Base-by-base conservation (phyloP, 2,888 invertebrate genomes). In the Vesta saturnalis region DNA sequence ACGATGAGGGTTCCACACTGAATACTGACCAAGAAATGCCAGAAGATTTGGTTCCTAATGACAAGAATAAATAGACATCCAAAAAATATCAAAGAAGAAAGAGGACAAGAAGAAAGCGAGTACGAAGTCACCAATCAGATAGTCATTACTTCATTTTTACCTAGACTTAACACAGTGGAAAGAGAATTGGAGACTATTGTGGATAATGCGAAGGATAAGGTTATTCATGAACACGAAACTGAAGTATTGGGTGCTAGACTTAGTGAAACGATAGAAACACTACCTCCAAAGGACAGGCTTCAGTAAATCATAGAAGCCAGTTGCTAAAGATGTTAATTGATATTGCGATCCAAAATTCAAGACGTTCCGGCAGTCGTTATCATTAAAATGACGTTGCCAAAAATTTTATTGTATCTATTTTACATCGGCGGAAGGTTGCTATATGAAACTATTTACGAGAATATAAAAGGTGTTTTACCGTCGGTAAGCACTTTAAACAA, bases 111-210 rank as follows among this genome's bases (percentile, higher is more conserved):
- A 59, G 46, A 47, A 59, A 59, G 46, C 43, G 59, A 12, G 59
- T 43, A 30, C 12, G 46, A 59, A 46, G 46, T 59, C 14, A 46
- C 59, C 19, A 46, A 59, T 46, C 43, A 59, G 46, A 18, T 5
- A n/a, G n/a, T n/a, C n/a, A n/a, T n/a, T n/a, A n/a, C 59, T 46
- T 59, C 59, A 59, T 59, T 46, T 59, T 59, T 59, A 43, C 46
- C 59, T 59, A 16, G 39, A 18, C 18, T 43, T 21, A 43, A 46
- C 22, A 59, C 4, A 46, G 59, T 59, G 21, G 59, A 59, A n/a
- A n/a, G n/a, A n/a, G n/a, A n/a, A n/a, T n/a, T n/a, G n/a, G n/a
- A n/a, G n/a, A n/a, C n/a, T n/a, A n/a, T n/a, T n/a, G n/a, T n/a
- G n/a, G n/a, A n/a, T n/a, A n/a, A n/a, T n/a, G n/a, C n/a, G n/a